Percentiles rank a stretch among this genome's conserved stretches.
phyloP scores from a whole-genome alignment of 2,888 invertebrate genomes.

The Plebejus anna region DNA sequence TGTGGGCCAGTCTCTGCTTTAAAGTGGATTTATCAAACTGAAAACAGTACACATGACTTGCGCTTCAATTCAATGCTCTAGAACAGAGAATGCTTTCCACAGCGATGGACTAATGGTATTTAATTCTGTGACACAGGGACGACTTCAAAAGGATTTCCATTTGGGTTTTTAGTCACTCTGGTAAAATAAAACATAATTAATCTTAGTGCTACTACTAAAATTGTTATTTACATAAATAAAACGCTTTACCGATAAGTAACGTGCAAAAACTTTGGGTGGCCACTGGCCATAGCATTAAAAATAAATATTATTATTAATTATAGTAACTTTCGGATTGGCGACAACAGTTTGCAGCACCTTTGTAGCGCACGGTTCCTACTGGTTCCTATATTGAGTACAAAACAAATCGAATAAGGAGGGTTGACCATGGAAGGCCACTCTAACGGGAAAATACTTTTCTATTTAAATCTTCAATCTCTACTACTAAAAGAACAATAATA shows the following conservation, averaged over 20 bases:
- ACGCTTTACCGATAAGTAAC: background rate
- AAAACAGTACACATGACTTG: slow-evolving; percentile 41
- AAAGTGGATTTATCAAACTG: slow-evolving; percentile 66
- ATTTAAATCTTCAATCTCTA: too few relatives aligned
- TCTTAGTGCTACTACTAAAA: background rate
- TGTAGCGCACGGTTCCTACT: background rate
- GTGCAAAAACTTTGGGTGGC: too few relatives aligned
- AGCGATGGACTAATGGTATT: background rate
- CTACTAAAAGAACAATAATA: background rate
- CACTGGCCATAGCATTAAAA: too few relatives aligned
- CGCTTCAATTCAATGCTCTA: slow-evolving; percentile 21
- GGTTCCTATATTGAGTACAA: too few relatives aligned
- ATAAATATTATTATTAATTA: too few relatives aligned
- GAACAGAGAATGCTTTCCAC: background rate
- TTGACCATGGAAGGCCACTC: too few relatives aligned
- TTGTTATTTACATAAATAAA: background rate
- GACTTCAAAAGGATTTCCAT: background rate
- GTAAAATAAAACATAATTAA: background rate
- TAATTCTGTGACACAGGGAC: background rate
- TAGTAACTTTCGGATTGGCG: background rate
- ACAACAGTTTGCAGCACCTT: background rate
- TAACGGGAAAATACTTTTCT: too few relatives aligned
- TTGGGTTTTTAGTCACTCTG: background rate
- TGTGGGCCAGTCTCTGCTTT: slow-evolving; percentile 74
- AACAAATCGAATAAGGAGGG: too few relatives aligned